Percentiles rank a stretch among this genome's conserved stretches.
phyloP scores from a whole-genome alignment of 2,888 invertebrate genomes.

The Ochropleura leucogaster region DNA sequence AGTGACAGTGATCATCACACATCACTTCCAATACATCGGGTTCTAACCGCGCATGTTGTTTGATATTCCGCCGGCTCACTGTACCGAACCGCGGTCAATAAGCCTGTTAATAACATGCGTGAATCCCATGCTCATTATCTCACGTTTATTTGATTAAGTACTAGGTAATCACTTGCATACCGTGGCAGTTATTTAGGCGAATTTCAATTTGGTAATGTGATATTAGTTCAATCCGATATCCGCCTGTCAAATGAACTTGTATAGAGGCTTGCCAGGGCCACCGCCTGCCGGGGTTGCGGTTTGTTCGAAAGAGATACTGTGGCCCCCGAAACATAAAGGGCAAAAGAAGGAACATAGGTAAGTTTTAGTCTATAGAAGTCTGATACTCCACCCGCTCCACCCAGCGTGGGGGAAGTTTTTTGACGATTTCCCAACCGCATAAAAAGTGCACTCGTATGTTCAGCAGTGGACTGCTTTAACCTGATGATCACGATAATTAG shows the following conservation, averaged over 20 bases:
- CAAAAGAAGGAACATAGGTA: too few species aligned
- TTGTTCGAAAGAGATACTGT: too few species aligned
- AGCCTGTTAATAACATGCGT: slow-evolving; percentile 20
- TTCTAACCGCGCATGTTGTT: slow-evolving; percentile 10
- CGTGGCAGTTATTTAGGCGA: background rate
- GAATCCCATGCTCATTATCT: slow-evolving; percentile 18
- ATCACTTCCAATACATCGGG: slow-evolving; percentile 17
- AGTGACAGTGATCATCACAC: background rate
- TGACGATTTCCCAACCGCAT: too few species aligned
- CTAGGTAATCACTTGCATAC: slow-evolving; percentile 11
- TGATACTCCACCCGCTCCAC: too few species aligned
- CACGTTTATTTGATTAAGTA: slow-evolving; percentile 32
- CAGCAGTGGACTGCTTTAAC: too few species aligned
- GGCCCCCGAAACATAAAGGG: too few species aligned
- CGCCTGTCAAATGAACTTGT: too few species aligned
- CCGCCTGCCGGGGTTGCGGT: too few species aligned
- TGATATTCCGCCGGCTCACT: slow-evolving; percentile 27
- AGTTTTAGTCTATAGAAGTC: too few species aligned
- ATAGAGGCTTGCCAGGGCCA: too few species aligned
- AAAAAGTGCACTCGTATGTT: too few species aligned
- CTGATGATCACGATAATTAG: background rate
- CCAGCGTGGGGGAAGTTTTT: too few species aligned
- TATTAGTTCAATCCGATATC: background rate
- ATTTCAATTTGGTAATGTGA: background rate
- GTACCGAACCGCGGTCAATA: slow-evolving; percentile 15